Evolutionary conservation across 1,140 invertebrate species (phyloP).

Genomic region (Drosophila pectinifera): DNA sequence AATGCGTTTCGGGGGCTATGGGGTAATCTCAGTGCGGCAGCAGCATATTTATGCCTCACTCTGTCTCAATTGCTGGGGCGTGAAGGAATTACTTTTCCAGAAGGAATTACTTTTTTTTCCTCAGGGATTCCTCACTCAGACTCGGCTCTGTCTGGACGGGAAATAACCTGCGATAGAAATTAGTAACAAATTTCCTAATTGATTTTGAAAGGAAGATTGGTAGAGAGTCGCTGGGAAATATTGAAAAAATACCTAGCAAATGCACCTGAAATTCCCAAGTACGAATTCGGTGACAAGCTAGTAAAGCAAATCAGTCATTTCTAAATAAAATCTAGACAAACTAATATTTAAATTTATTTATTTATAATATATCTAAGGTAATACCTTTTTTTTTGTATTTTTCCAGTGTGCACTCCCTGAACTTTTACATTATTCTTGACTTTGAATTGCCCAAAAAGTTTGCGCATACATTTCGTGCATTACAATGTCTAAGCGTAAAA

Average conservation of each 20-base stretch:
- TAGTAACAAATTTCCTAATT: conserved; percentile 10
- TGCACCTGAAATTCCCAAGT: neutral
- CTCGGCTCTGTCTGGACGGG: conserved; percentile 1
- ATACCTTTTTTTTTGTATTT: neutral
- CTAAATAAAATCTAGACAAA: too few species aligned
- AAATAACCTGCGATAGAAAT: conserved; percentile 11
- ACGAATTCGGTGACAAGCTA: neutral
- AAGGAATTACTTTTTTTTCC: neutral
- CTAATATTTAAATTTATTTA: too few species aligned
- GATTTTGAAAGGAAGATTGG: neutral
- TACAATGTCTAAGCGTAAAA: conserved; percentile 7
- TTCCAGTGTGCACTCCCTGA: neutral
- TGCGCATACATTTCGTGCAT: conserved; percentile 9
- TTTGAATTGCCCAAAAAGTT: conserved; percentile 20
- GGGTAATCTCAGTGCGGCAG: conserved; percentile 77
- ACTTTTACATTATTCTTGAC: conserved; percentile 11
- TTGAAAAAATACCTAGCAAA: neutral
- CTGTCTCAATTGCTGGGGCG: conserved; percentile 67
- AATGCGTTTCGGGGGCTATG: conserved; percentile 76
- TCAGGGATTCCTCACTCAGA: conserved; percentile 4
- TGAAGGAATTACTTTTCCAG: conserved; percentile 52
- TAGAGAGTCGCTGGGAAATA: neutral
- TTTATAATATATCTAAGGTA: too few species aligned
- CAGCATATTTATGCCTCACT: conserved; percentile 66
- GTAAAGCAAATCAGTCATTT: too few species aligned